Evolutionary conservation across 2,797 vertebrate genomes (phyloP).

Genomic region (Pangasius krempfi): DNA sequence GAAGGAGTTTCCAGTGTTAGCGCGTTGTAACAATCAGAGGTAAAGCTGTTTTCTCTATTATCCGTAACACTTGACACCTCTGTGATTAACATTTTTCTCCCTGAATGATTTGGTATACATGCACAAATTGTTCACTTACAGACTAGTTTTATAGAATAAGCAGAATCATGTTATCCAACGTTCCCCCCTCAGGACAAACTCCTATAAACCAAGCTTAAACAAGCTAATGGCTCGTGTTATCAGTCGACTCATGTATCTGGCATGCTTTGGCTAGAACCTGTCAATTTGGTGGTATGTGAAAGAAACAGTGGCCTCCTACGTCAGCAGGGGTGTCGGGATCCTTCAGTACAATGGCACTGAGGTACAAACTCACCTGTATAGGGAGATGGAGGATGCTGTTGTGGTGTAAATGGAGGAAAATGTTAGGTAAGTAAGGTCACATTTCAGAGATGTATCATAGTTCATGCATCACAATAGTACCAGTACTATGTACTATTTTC

Average conservation of each 20-base stretch:
- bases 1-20: not conserved
- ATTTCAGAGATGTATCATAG: not conserved
- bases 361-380: not conserved
- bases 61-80: not conserved
- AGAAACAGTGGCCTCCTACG: not conserved
- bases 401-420: not conserved
- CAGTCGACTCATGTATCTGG: not conserved
- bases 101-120: constrained; percentile 2
- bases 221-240: constrained; percentile 26
- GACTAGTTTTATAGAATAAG: not conserved
- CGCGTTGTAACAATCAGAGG: not conserved
- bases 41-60: not conserved
- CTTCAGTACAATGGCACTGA: not conserved
- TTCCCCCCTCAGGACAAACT: constrained; percentile 12
- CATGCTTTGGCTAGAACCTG: constrained; percentile 30
- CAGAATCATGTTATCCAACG: constrained; percentile 24
- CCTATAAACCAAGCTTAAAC: constrained; percentile 34
- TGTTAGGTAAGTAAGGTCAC: not conserved
- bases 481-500: no score
- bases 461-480: not conserved
- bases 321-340: not conserved
- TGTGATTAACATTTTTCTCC: constrained; percentile 19
- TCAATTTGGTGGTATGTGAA: constrained; percentile 1
- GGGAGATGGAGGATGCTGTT: not conserved
- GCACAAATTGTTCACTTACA: constrained; percentile 24